Base-by-base conservation (phyloP, 64 coral and sea anemone genomes). In the Acropora tenuis region DNA sequence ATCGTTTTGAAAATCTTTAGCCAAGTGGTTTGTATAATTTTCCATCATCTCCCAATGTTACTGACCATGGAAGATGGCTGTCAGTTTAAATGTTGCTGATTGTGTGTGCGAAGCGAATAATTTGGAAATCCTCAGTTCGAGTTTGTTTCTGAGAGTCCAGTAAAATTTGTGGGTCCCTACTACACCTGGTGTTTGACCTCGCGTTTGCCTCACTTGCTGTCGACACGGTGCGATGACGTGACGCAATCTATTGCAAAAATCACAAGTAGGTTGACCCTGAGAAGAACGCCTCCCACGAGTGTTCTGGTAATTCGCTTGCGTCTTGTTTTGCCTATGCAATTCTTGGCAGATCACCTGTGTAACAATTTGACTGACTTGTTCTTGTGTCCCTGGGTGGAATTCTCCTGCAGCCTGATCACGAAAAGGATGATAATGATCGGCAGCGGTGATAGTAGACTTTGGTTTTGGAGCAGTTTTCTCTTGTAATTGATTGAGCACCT, bases 31-130 rank as follows among this genome's bases (percentile, higher is more conserved):
- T 55, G 52, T 4, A 55, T 55, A 55, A 55, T 55, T 55, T 55
- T 55, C 52, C 4, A n/a, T 49, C 48, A 72, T 69, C 79, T 52
- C 61, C 80, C 1, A 43, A 71, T 5, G 52, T 76, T 76, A 12
- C 74, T 44, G 74, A 44, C 5, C 74, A 43, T 8, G 47, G 43
- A 44, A 76, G 74, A 44, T 76, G 42, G 74, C 6, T 2, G 12
- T 44, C 47, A 76, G 74, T 76, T 76, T 76, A 76, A 76, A 76
- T 43, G 41, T 76, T 46, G 74, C 4, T 41, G 66, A 69, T 13
- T 43, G 1, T 12, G 43, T 12, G 41, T 11, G 43, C 74, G 52
- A 41, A 11, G 42, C 1, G 66, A 3, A 69, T 17, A n/a, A n/a
- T 69, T 13, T 41, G 43, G 42, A 15, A 3, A 2, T 46, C 41